Percentiles rank a stretch among this genome's conserved stretches.
These are phyloP conservation scores for Atractosteus spatula DNA, from an alignment of 2,113 vertebrate species.

Conservation along the genomic window DNA sequence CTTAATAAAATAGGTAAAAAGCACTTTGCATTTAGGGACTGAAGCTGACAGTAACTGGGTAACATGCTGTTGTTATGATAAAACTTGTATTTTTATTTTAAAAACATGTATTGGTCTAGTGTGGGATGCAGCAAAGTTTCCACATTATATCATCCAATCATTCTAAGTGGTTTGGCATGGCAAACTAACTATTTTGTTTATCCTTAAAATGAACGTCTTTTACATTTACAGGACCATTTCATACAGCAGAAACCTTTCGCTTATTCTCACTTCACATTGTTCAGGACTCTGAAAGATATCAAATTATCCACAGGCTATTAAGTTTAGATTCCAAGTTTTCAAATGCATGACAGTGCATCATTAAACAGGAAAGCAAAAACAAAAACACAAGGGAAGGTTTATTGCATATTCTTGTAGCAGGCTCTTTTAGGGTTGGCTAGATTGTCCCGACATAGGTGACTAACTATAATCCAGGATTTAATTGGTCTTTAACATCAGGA, in stretches of 20 bases:
- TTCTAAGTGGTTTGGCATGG: slow-evolving; percentile 45
- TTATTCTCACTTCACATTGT: slow-evolving; percentile 35
- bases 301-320: slow-evolving; percentile 49
- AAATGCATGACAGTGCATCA: slow-evolving; percentile 34
- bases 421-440: neutral
- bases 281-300: slow-evolving; percentile 39
- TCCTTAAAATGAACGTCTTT: slow-evolving; percentile 54
- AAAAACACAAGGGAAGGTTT: slow-evolving; percentile 25
- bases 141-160: slow-evolving; percentile 44
- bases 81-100: slow-evolving; percentile 29
- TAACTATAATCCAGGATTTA: slow-evolving; percentile 42
- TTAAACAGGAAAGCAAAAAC: slow-evolving; percentile 24
- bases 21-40: too few species aligned
- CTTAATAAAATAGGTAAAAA: too few species aligned
- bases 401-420: neutral
- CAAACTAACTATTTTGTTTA: slow-evolving; percentile 56
- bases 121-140: slow-evolving; percentile 36
- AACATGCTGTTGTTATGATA: slow-evolving; percentile 13
- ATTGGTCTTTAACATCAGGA: slow-evolving; percentile 44
- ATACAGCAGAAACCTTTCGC: slow-evolving; percentile 37
- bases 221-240: slow-evolving; percentile 43
- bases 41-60: slow-evolving; percentile 24
- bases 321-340: slow-evolving; percentile 46
- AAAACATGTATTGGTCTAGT: slow-evolving; percentile 15
- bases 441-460: neutral